Evolutionary conservation across 2,113 vertebrate genomes (phyloP), one percentile per base, ranked within the genome.

Genomic region (Turnix velox): DNA sequence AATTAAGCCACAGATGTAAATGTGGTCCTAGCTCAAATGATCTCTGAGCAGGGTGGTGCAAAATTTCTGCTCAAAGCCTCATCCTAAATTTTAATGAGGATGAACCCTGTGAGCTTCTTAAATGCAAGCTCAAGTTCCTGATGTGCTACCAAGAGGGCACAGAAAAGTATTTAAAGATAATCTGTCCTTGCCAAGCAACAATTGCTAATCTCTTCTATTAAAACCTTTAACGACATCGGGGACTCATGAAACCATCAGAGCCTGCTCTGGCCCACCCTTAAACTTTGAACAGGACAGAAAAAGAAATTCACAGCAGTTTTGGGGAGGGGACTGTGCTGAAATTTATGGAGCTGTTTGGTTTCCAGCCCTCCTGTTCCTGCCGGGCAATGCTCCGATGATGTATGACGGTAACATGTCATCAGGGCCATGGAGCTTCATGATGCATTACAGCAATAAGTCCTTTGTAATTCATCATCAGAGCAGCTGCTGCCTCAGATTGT

Each of bases 241-340:
- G 90, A 89, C 92, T 88, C 94, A 76, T 88, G 94, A 96, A 96
- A 93, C 84, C 87, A 91, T 93, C 7, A 9, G 80, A 77, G 77
- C 87, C 86, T 86, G 71, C 76, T 96, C 93, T 92, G 90, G 95
- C 67, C 93, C 63, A 84, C 76, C 18, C 85, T 93, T 93, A 83
- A 95, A 95, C 94, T 94, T 97, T 97, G 91, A 97, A 96, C 79
- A 96, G 91, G 95, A 94, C 95, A 97, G 96, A 97, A 96, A 96
- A 96, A 97, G 95, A 97, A 96, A 96, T 94, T 87, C 92, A 63
- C 92, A 94, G 93, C 88, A 89, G 81, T 96, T 88, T 69, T 7
- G 43, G 28, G 68, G 24, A 30, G 31, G 72, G 52, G 72, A n/a
- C 87, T 67, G 63, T 73, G 52, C 72, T 52, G 67, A 74, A 96